Conservation (phyloP, 2,797 vertebrate genomes). For the Tapera naevia region DNA sequence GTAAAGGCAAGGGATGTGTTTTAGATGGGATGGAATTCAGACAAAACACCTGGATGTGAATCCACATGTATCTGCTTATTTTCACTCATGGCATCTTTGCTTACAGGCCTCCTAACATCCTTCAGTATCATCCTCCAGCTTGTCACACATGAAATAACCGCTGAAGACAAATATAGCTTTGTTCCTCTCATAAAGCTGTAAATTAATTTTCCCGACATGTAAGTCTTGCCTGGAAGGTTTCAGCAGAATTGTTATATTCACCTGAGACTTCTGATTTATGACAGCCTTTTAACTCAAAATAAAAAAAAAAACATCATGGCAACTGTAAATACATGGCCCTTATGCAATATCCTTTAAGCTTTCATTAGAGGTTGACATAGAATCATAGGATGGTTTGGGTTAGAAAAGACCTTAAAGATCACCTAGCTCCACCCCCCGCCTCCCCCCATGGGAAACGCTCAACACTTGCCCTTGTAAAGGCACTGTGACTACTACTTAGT, state of each 20-base stretch:
- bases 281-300: neutral
- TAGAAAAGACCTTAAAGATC: too few species aligned
- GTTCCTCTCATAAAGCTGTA: neutral
- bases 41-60: neutral
- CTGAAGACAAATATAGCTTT: neutral
- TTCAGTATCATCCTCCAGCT: neutral
- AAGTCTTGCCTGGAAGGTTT: neutral
- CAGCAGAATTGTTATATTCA: neutral
- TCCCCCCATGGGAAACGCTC: neutral
- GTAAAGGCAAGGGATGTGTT: neutral
- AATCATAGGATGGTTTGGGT: too few species aligned
- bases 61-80: neutral
- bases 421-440: too few species aligned
- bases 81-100: neutral
- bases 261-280: neutral
- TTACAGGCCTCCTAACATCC: neutral
- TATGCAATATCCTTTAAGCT: neutral
- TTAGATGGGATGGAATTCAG: neutral
- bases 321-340: neutral
- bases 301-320: neutral
- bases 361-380: neutral
- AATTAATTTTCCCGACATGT: neutral
- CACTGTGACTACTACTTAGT: accelerated
- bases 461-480: accelerated
- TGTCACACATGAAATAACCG: accelerated